A percentile compares a stretch with the other conserved stretches of the same genome.
Conservation (phyloP, 2,888 invertebrate genomes). For the Anthophora plumipes region DNA sequence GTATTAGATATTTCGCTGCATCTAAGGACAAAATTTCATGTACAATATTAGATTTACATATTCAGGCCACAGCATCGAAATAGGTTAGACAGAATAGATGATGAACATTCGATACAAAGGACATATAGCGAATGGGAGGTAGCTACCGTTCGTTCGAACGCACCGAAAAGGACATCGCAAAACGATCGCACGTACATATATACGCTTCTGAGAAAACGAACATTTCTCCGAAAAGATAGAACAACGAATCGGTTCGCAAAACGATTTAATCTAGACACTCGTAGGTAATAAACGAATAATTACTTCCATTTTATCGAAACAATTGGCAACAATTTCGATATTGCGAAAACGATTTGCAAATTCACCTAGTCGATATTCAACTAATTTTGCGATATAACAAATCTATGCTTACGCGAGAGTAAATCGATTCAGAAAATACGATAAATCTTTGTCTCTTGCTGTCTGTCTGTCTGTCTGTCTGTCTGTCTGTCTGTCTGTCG, state of each 20-base stretch:
- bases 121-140: conserved; percentile 40
- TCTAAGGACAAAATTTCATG: conserved; percentile 70
- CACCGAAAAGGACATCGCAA: conserved; percentile 23
- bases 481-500: no score
- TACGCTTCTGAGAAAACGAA: conserved; percentile 22
- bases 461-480: no score
- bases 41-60: conserved; percentile 66
- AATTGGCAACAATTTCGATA: conserved; percentile 22
- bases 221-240: not conserved
- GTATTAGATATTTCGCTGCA: conserved; percentile 74
- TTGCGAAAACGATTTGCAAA: conserved; percentile 25
- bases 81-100: conserved; percentile 57
- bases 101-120: conserved; percentile 54
- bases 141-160: conserved; percentile 42
- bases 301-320: conserved; percentile 14
- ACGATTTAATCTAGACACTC: conserved; percentile 20
- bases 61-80: conserved; percentile 65
- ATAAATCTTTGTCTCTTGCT: not conserved
- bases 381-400: conserved; percentile 15
- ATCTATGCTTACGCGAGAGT: conserved; percentile 56
- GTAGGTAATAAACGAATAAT: not conserved
- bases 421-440: conserved; percentile 36
- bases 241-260: conserved; percentile 24
- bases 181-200: conserved; percentile 13
- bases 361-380: not conserved